Evolutionary conservation across 2,797 vertebrate genomes (phyloP), one percentile per base, ranked within the genome.

Genomic region (Coregonus suidteri): DNA sequence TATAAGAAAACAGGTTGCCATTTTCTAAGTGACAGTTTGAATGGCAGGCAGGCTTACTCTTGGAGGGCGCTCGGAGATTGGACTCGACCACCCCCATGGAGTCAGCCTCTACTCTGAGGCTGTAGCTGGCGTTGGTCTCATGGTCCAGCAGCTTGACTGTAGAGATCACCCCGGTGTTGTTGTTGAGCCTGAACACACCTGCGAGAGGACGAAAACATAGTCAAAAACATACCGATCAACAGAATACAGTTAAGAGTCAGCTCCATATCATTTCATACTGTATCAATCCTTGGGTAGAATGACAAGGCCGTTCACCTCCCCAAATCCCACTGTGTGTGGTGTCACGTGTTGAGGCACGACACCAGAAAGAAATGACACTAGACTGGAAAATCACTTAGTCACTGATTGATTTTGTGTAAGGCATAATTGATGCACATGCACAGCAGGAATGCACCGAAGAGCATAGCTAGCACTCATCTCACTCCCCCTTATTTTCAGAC

Each of bases 31-130:
- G 56, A 59, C 56, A 59, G 18, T 18, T 59, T n/a, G 56, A 59
- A n/a, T 11, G 59, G 9, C 20, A 25, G 53, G 64, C 1, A 5
- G 68, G 90, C 98, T 96, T 92, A 99, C 98, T 97, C 94, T 96
- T 98, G 4, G 98, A 95, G 53, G 97, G 96, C 56, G 95, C 97
- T 34, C 96, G 89, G 25, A 97, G 93, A 86, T 99, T 98, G 35
- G 96, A 96, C 0, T 94, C 95, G 20, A 94, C 96, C 80, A 98
- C 94, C 78, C 94, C 91, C 86, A 99, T 92, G 53, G 98, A 98
- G 88, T 99, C 96, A 0, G 98, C 98, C 85, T 98, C 97, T 15
- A 99, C 96, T 15, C 92, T 95, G 4, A 99, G 94, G 67, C 95
- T 79, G 0, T 96, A 99, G 75, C 90, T 96, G 76, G 91, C 93